Conservation (phyloP, 2,888 invertebrate genomes). For the Amaurobius ferox region DNA sequence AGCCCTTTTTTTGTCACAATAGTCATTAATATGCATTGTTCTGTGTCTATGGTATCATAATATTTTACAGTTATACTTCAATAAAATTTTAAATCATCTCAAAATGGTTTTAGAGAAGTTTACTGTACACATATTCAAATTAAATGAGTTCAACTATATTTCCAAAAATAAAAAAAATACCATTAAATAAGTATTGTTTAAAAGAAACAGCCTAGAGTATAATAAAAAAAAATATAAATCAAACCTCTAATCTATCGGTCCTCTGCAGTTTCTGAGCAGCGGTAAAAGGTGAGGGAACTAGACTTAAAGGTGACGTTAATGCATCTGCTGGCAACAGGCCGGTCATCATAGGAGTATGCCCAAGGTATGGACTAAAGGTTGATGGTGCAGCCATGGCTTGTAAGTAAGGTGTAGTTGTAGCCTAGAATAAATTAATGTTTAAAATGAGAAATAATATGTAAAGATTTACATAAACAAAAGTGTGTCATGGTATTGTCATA, state of each 20-base stretch:
- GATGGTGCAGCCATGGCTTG: conserved; percentile 86
- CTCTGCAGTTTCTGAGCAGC: conserved; percentile 75
- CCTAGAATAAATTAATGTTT: conserved; percentile 29
- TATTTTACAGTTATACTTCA: too few relatives aligned
- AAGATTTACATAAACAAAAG: too few relatives aligned
- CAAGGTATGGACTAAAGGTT: conserved; percentile 62
- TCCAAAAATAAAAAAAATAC: too few relatives aligned
- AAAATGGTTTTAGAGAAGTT: too few relatives aligned
- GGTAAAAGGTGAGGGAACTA: conserved; percentile 66
- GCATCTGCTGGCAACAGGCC: conserved; percentile 66
- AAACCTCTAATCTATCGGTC: conserved; percentile 77
- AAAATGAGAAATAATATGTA: neutral
- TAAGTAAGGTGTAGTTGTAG: conserved; percentile 55
- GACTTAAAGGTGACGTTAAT: conserved; percentile 59
- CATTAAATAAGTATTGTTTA: neutral
- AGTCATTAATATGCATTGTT: too few relatives aligned
- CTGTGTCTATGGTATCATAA: too few relatives aligned
- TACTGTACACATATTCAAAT: neutral
- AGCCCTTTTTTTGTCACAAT: too few relatives aligned
- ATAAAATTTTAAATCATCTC: too few relatives aligned
- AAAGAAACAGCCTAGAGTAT: neutral
- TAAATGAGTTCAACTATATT: too few relatives aligned
- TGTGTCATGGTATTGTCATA: too few relatives aligned
- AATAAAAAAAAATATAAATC: conserved; percentile 8
- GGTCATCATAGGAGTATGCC: conserved; percentile 65